Conservation (phyloP, 1,140 invertebrate genomes). For the Euura saliciscinereae region DNA sequence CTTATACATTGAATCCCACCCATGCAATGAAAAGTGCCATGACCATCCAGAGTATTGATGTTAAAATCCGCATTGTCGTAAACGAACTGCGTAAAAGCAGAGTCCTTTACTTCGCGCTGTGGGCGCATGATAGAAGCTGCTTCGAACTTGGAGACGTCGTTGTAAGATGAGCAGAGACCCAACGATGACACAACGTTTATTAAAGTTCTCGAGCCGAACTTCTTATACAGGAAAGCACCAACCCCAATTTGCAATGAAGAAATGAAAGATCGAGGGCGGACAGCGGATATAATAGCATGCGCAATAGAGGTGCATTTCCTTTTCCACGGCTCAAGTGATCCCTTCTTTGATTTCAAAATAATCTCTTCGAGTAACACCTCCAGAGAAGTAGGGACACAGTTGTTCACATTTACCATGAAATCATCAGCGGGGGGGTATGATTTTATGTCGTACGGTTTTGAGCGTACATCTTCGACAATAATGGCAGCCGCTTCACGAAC, state of each 20-base stretch:
- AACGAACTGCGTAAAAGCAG: slow-evolving; percentile 38
- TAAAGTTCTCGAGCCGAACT: slow-evolving; percentile 31
- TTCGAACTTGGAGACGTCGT: slow-evolving; percentile 34
- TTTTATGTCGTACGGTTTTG: slow-evolving; percentile 21
- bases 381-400: slow-evolving; percentile 19
- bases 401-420: slow-evolving; percentile 26
- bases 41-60: slow-evolving; percentile 31
- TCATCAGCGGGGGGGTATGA: slow-evolving; percentile 28
- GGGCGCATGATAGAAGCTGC: slow-evolving; percentile 28
- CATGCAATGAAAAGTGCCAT: slow-evolving; percentile 36
- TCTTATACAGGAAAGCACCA: slow-evolving; percentile 26
- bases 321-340: slow-evolving; percentile 5
- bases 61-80: slow-evolving; percentile 42
- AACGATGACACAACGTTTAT: slow-evolving; percentile 31
- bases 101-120: slow-evolving; percentile 16
- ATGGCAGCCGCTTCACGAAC: slow-evolving; percentile 34
- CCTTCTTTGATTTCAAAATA: slow-evolving; percentile 20
- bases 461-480: slow-evolving; percentile 34
- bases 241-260: slow-evolving; percentile 23
- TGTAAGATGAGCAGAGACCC: slow-evolving; percentile 39
- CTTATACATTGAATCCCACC: slow-evolving; percentile 32
- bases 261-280: slow-evolving; percentile 27
- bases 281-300: slow-evolving; percentile 28
- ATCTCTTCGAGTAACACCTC: slow-evolving; percentile 17
- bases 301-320: slow-evolving; percentile 25